These are phyloP conservation scores for Noctua janthina DNA, from an alignment of 2,888 invertebrate genomes.

Conservation along the genomic window DNA sequence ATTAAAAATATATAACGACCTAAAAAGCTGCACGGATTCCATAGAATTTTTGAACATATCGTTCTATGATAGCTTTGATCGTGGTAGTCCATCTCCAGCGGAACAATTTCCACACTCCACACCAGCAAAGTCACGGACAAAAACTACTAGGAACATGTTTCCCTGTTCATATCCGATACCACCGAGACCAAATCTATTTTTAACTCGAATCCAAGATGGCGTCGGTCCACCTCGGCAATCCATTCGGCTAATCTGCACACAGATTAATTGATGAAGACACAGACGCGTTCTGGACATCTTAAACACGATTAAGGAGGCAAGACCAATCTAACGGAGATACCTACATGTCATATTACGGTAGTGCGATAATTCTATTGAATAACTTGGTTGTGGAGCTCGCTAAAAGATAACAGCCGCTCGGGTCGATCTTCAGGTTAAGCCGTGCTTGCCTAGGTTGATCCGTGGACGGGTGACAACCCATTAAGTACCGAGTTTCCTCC, in stretches of 20 bases:
- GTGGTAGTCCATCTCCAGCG: not conserved
- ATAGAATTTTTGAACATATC: not conserved
- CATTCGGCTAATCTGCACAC: conserved; percentile 51
- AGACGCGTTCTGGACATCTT: conserved; percentile 46
- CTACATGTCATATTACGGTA: conserved; percentile 6
- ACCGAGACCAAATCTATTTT: conserved; percentile 29
- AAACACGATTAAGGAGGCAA: conserved; percentile 53
- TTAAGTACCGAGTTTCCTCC: not conserved
- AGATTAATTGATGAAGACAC: conserved; percentile 61
- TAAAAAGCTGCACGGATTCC: no score
- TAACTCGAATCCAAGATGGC: conserved; percentile 39
- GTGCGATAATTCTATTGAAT: conserved; percentile 43
- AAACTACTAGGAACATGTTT: not conserved
- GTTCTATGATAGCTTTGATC: not conserved
- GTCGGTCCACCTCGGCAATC: conserved; percentile 42
- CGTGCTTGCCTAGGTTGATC: not conserved
- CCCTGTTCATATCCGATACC: not conserved
- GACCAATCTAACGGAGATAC: conserved; percentile 2
- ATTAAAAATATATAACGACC: no score
- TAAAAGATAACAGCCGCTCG: not conserved
- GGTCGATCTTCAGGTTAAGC: not conserved
- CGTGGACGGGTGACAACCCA: not conserved
- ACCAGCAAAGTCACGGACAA: not conserved
- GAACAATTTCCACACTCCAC: not conserved
- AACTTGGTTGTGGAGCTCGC: not conserved